Evolutionary conservation across 2,888 invertebrate genomes (phyloP).

Genomic region (Stictocephala bisonia): DNA sequence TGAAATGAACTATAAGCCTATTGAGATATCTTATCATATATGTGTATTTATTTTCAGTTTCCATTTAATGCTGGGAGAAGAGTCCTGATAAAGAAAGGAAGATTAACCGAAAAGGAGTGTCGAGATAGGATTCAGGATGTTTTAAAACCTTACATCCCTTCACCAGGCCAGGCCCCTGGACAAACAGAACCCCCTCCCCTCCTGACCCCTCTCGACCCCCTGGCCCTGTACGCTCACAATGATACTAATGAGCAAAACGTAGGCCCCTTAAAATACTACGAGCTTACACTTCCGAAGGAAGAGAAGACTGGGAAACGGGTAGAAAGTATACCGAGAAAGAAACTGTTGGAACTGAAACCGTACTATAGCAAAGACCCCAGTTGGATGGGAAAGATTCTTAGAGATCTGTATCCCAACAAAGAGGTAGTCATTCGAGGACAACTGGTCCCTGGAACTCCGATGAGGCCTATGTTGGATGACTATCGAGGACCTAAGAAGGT

Average conservation of each 20-base stretch:
- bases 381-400: slow-evolving; percentile 17
- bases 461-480: slow-evolving; percentile 1
- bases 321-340: background rate
- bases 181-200: background rate
- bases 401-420: slow-evolving; percentile 1
- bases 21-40: background rate
- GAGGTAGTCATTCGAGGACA: slow-evolving; percentile 18
- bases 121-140: slow-evolving; percentile 2
- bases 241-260: background rate
- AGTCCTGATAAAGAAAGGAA: slow-evolving; percentile 2
- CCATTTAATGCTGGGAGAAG: slow-evolving; percentile 15
- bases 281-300: background rate
- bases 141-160: background rate
- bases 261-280: slow-evolving; percentile 7
- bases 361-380: slow-evolving; percentile 18
- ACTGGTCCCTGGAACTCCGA: slow-evolving; percentile 2
- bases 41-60: background rate
- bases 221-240: slow-evolving; percentile 16
- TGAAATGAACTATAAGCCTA: background rate
- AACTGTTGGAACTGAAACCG: slow-evolving; percentile 16
- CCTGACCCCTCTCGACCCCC: background rate
- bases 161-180: background rate
- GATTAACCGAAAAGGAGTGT: background rate
- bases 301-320: background rate
- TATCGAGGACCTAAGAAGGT: slow-evolving; percentile 12